phyloP scores from a whole-genome alignment of 2,797 vertebrate genomes.

The Rallus crepitans region DNA sequence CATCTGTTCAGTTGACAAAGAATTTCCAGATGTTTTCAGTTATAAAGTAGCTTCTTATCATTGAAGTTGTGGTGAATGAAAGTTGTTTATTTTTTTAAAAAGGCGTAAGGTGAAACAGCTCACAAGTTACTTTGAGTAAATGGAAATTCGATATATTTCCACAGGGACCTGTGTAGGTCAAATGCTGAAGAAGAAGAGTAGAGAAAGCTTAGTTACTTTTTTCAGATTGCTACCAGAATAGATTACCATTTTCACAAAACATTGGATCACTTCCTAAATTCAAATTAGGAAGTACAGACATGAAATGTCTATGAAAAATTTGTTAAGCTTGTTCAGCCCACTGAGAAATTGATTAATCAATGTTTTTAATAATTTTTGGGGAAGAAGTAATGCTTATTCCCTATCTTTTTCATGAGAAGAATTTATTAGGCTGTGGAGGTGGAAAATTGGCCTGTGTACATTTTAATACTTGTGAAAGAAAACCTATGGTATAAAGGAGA shows the following conservation, averaged over 20 bases:
- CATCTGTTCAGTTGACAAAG: slow-evolving; percentile 32
- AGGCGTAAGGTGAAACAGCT: slow-evolving; percentile 47
- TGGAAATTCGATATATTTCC: slow-evolving; percentile 51
- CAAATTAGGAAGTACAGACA: neutral
- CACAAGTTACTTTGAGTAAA: slow-evolving; percentile 47
- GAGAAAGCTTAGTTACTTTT: slow-evolving; percentile 2
- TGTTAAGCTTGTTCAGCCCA: neutral
- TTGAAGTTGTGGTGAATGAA: slow-evolving; percentile 42
- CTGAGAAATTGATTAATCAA: neutral
- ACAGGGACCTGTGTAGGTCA: slow-evolving; percentile 34
- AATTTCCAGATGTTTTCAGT: slow-evolving; percentile 72
- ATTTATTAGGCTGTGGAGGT: slow-evolving; percentile 22
- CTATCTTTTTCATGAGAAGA: neutral
- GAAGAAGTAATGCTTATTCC: rapidly evolving
- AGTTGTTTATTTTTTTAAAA: slow-evolving; percentile 2
- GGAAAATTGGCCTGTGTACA: neutral
- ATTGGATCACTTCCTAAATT: neutral
- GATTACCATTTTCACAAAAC: neutral
- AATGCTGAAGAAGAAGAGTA: neutral
- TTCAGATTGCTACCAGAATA: neutral
- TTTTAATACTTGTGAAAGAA: slow-evolving; percentile 29
- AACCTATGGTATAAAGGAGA: neutral
- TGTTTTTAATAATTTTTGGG: neutral
- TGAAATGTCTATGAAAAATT: neutral
- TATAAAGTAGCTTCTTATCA: slow-evolving; percentile 55